These are phyloP conservation scores for Argynnis bischoffii DNA, from an alignment of 2,888 invertebrate genomes.

Conservation along the genomic window DNA sequence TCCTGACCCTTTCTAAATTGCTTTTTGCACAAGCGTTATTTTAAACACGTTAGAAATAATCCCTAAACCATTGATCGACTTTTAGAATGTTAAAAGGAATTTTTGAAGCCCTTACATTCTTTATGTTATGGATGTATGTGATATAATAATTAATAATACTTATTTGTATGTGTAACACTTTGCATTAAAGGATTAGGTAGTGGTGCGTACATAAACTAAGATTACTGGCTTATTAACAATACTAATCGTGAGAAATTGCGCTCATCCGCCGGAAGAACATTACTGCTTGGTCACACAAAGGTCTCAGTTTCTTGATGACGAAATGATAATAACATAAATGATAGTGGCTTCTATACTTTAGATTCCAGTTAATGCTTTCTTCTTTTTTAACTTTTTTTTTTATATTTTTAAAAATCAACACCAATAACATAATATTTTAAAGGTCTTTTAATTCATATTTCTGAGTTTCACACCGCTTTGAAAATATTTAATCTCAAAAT, in stretches of 20 bases:
- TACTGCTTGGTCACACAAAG: conserved; percentile 24
- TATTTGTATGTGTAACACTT: background rate
- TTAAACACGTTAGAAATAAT: background rate
- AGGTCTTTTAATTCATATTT: no score
- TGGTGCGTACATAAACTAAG: conserved; percentile 41
- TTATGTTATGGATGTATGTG: background rate
- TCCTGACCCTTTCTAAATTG: conserved; percentile 19
- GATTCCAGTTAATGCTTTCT: no score
- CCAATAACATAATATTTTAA: no score
- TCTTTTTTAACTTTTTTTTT: no score
- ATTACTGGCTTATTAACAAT: conserved; percentile 53
- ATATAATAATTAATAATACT: background rate
- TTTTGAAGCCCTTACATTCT: background rate
- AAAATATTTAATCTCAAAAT: no score
- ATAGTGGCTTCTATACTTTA: background rate
- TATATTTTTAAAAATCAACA: no score
- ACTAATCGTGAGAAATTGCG: conserved; percentile 60
- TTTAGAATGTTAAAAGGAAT: background rate
- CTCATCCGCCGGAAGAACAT: conserved; percentile 50
- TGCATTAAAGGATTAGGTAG: conserved; percentile 25
- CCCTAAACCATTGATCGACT: background rate
- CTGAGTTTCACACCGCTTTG: no score
- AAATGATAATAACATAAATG: conserved; percentile 2
- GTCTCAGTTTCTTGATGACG: conserved; percentile 19
- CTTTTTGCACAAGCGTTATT: conserved; percentile 7